Percentiles rank a stretch among this genome's conserved stretches.
Conservation (phyloP, 1,140 invertebrate species). For the Ceratosolen solmsi region DNA sequence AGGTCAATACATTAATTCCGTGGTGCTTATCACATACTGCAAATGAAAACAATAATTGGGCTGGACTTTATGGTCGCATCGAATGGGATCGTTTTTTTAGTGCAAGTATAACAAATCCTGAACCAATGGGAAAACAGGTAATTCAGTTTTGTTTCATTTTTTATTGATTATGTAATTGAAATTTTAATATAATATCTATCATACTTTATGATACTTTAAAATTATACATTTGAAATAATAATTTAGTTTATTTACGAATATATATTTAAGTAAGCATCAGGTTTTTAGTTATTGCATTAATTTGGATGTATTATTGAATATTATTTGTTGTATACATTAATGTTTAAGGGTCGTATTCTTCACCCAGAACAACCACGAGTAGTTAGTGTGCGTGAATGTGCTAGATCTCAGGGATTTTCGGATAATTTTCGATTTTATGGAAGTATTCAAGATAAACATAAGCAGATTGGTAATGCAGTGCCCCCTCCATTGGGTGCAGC, state of each 20-base stretch:
- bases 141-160: too few relatives aligned
- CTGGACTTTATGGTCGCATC: slow-evolving; percentile 81
- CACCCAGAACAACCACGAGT: slow-evolving; percentile 33
- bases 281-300: not conserved
- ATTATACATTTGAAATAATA: too few relatives aligned
- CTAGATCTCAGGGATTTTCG: slow-evolving; percentile 89
- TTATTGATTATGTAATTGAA: too few relatives aligned
- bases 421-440: slow-evolving; percentile 85
- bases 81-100: slow-evolving; percentile 90
- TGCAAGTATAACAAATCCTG: slow-evolving; percentile 90
- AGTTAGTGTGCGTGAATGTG: slow-evolving; percentile 79
- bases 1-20: slow-evolving; percentile 89
- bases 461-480: slow-evolving; percentile 91
- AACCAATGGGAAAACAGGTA: slow-evolving; percentile 91
- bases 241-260: too few relatives aligned
- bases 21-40: slow-evolving; percentile 94
- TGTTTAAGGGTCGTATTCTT: slow-evolving; percentile 41
- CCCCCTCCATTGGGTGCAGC: slow-evolving; percentile 86
- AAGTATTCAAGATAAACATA: slow-evolving; percentile 79
- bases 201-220: too few relatives aligned
- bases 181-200: too few relatives aligned
- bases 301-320: not conserved
- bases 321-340: not conserved
- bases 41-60: slow-evolving; percentile 90
- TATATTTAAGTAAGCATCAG: too few relatives aligned